Evolutionary conservation across 2,797 vertebrate genomes (phyloP), one percentile per base, ranked within the genome.

Genomic region (Pempheris klunzingeri): DNA sequence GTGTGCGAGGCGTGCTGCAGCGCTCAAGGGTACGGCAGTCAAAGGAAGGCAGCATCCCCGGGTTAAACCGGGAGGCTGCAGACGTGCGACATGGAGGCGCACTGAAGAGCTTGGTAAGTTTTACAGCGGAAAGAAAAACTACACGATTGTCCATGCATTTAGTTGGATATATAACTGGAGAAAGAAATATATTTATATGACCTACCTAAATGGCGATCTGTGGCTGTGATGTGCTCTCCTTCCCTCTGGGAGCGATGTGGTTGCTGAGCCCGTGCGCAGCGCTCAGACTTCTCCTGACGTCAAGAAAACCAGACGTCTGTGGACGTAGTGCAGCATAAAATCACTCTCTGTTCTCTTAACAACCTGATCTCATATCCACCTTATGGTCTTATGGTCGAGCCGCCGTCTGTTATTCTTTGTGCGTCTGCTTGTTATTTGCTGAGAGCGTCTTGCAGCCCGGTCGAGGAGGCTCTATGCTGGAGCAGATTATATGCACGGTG

Each of bases 261-360:
- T 78, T 77, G 86, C 80, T 87, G 84, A 71, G 91, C 80, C 83
- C 71, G 89, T 92, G 90, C 92, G 91, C 90, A 90, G 85, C 87
- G 88, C 83, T 91, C 83, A 82, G 81, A 86, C 88, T 87, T 87
- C 87, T 91, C 87, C 88, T 94, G 92, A 94, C 93, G 93, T 94
- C 93, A 94, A 83, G 88, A 84, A 65, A 64, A 77, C 55, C 89
- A 87, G 87, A 85, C 90, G 89, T 88, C 83, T 87, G 75, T 83
- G 87, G 85, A 88, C 87, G 86, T 84, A 89, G 89, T 87, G 91
- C 88, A 87, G 87, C 89, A 88, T 13, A 71, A 84, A 92, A 86
- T 80, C 86, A 75, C 74, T 68, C 82, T 53, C 32, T 88, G 86
- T 79, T 82, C 88, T 67, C 71, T 57, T 18, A 66, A 63, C 81